These are phyloP conservation scores for Cataglyphis hispanica DNA, from an alignment of 1,140 invertebrate genomes.

Conservation along the genomic window DNA sequence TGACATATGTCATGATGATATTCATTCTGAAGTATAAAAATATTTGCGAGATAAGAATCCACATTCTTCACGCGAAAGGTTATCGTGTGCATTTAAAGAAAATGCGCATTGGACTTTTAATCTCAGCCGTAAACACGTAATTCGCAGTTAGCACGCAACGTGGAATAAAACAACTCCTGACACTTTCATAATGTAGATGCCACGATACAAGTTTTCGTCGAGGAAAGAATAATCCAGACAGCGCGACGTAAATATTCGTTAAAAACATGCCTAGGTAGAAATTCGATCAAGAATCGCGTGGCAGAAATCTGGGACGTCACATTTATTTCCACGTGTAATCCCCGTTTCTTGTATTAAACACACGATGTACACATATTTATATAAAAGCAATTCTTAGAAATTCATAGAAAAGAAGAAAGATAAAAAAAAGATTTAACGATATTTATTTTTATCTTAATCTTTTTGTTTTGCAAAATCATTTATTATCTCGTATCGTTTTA, in stretches of 20 bases:
- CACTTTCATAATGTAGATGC: conserved; percentile 52
- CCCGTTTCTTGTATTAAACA: neutral
- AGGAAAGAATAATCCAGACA: conserved; percentile 13
- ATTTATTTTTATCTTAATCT: neutral
- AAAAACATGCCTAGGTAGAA: conserved; percentile 12
- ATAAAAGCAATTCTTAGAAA: neutral
- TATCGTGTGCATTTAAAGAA: conserved; percentile 47
- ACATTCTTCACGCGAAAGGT: conserved; percentile 12
- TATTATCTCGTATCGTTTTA: neutral
- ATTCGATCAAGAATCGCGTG: conserved; percentile 50
- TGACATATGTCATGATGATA: neutral
- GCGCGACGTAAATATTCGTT: conserved; percentile 30
- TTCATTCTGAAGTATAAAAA: conserved; percentile 9
- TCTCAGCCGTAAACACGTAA: conserved; percentile 10
- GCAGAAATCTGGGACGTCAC: conserved; percentile 32
- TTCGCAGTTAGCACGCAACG: conserved; percentile 52
- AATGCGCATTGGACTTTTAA: conserved; percentile 45
- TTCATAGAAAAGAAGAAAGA: neutral
- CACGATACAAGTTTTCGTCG: conserved; percentile 27
- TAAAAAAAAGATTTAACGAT: neutral
- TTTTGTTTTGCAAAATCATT: neutral
- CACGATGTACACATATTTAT: neutral
- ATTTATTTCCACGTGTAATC: conserved; percentile 21
- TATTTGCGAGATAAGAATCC: conserved; percentile 26
- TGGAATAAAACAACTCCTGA: conserved; percentile 47